phyloP scores from a whole-genome alignment of 2,888 invertebrate genomes.

The Diaphora mendica region DNA sequence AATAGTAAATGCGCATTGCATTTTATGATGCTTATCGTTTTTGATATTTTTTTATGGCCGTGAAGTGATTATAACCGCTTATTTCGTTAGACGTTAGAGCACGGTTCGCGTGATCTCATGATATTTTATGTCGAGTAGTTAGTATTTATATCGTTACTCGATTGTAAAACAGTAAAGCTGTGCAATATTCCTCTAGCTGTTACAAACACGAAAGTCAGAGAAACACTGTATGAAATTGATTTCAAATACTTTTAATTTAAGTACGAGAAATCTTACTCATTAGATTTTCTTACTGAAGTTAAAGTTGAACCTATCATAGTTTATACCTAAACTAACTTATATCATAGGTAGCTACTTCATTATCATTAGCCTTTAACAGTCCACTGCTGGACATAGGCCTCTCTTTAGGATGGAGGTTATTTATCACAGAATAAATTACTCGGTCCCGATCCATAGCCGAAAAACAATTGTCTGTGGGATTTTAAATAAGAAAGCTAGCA shows the following conservation, averaged over 20 bases:
- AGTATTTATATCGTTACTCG: constrained; percentile 16
- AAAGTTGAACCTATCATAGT: neutral
- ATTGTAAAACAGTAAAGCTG: constrained; percentile 17
- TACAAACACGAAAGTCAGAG: neutral
- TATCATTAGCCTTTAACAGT: too few species aligned
- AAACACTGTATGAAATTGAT: neutral
- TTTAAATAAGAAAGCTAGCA: neutral
- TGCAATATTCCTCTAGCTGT: neutral
- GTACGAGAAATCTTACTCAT: neutral
- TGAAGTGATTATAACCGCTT: constrained; percentile 57
- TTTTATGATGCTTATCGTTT: constrained; percentile 45
- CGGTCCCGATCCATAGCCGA: neutral
- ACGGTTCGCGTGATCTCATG: constrained; percentile 53
- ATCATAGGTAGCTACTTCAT: too few species aligned
- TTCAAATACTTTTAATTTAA: neutral
- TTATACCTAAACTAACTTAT: neutral
- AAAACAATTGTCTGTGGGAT: too few species aligned
- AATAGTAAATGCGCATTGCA: constrained; percentile 51
- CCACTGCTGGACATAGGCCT: too few species aligned
- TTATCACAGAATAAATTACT: neutral
- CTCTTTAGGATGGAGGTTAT: too few species aligned
- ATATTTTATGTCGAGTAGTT: constrained; percentile 31
- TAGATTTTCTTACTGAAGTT: neutral
- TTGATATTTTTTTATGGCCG: constrained; percentile 50
- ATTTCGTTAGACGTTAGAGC: constrained; percentile 54